Base-by-base conservation (phyloP, 2,113 vertebrate genomes). In the Pungitius pungitius region DNA sequence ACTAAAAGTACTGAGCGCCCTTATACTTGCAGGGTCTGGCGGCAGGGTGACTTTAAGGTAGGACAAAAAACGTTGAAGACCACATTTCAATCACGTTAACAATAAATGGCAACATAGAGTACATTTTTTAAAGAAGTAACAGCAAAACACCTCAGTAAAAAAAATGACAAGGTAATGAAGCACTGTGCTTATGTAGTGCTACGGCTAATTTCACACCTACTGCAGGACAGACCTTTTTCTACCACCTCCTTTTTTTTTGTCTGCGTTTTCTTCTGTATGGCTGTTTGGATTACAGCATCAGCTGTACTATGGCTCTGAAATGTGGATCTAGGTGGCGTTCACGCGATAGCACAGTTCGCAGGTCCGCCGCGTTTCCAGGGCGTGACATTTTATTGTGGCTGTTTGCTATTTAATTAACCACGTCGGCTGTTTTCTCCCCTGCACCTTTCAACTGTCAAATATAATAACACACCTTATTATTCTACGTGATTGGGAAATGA, bases 141-240 rank as follows among this genome's bases (percentile, higher is more conserved):
- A 87, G 69, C 68, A 74, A 81, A 88, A 83, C 51, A 82, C 69
- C 51, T 78, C 71, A 57, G 62, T 88, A 71, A 49, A 87, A 85
- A 77, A 24, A 49, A 52, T 2, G 14, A 62, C 59, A 61, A 78
- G 72, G 62, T 68, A 51, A 63, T 82, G 52, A 83, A 87, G 86
- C 88, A 89, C 85, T 88, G 62, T 81, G 69, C 78, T 80, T 62
- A 78, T 62, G 65, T 69, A 84, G 86, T 84, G 83, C 87, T 81
- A 77, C 85, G 73, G 77, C 75, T 86, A 88, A 79, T 74, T 77
- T 81, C 72, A 86, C 72, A 82, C 77, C 67, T 76, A 85, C 74
- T 63, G 67, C 81, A 80, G 84, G 77, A 78, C 73, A 82, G 80
- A 84, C 69, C 24, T 75, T 26, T 61, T 54, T 43, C 37, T 15